Percentiles rank a stretch among this genome's conserved stretches.
These are phyloP conservation scores for Aspiorhynchus laticeps DNA, from an alignment of 2,113 vertebrate species.

Conservation along the genomic window DNA sequence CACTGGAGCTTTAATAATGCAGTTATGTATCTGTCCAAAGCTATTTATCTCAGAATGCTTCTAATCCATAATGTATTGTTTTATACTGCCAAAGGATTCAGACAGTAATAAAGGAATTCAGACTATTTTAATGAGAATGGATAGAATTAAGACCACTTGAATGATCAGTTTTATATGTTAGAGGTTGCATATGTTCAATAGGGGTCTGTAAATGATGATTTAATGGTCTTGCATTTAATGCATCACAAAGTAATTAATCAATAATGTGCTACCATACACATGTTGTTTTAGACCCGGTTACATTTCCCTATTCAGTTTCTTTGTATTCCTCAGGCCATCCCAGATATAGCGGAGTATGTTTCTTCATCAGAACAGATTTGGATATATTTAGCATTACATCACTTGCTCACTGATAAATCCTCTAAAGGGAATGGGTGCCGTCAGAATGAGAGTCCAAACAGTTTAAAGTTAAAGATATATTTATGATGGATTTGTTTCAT, in stretches of 20 bases:
- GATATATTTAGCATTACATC: no score
- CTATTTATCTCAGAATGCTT: slow-evolving; percentile 1
- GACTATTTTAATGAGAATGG: background rate
- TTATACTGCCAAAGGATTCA: background rate
- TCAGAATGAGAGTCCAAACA: no score
- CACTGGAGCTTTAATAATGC: slow-evolving; percentile 12
- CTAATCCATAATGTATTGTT: background rate
- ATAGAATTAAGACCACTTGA: background rate
- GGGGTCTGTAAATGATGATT: background rate
- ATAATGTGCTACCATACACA: background rate
- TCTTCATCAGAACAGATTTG: no score
- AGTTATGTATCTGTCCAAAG: background rate
- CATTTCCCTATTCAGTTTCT: background rate
- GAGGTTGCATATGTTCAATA: background rate
- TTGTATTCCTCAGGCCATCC: background rate
- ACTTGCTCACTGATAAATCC: no score
- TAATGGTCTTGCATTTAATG: background rate
- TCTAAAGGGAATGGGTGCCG: no score
- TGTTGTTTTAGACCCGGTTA: no score
- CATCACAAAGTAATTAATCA: background rate
- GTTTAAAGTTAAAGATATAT: no score
- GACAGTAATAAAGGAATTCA: background rate
- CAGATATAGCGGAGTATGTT: no score
- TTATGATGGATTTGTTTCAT: no score
- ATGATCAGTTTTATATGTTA: background rate